Conservation (phyloP, 2,888 invertebrate species). For the Aporophyla lueneburgensis region DNA sequence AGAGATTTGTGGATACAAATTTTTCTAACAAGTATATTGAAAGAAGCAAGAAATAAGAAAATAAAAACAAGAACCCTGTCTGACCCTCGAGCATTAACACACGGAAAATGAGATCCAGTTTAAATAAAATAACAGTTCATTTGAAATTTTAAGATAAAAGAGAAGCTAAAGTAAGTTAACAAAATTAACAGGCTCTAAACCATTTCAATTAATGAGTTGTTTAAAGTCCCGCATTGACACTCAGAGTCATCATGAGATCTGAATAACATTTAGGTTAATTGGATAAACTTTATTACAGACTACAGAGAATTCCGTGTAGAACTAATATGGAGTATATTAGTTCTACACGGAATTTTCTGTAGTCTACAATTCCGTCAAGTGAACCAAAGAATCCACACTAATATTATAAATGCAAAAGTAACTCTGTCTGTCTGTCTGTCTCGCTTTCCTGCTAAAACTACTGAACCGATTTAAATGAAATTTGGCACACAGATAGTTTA, state of each 20-base stretch:
- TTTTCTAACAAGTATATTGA: background rate
- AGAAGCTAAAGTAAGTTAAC: constrained; percentile 6
- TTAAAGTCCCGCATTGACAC: background rate
- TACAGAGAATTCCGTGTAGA: background rate
- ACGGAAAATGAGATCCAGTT: background rate
- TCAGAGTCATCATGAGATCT: constrained; percentile 13
- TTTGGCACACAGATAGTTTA: no score
- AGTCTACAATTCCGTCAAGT: background rate
- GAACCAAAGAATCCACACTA: background rate
- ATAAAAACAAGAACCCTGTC: background rate
- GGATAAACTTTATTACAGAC: background rate
- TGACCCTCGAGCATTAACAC: background rate
- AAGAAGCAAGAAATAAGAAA: background rate
- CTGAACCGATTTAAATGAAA: no score
- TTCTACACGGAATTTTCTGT: no score
- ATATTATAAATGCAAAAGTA: no score
- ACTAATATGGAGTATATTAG: no score
- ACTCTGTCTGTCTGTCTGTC: no score
- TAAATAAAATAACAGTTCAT: background rate
- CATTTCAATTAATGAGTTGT: background rate
- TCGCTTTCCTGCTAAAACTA: no score
- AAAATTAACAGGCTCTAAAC: background rate
- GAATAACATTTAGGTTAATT: constrained; percentile 18
- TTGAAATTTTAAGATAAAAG: background rate
- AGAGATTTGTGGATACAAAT: background rate